Evolutionary conservation across 2,888 invertebrate species (phyloP), one percentile per base, ranked within the genome.

Genomic region (Zaprionus bogoriensis): DNA sequence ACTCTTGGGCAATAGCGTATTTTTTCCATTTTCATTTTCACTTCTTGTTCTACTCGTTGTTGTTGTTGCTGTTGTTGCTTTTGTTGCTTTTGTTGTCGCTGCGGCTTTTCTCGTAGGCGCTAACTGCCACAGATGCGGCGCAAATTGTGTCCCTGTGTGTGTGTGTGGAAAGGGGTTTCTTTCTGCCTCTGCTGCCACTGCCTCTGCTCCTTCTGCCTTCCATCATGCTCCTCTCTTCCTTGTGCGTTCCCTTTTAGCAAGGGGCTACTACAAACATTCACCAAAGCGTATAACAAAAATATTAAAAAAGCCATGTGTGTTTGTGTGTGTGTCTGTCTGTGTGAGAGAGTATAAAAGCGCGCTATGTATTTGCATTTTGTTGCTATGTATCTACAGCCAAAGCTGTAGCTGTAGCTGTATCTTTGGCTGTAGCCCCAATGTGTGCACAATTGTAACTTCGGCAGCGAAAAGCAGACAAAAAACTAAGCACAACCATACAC

Each of bases 81-180:
- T 23, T 27, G 27, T 27, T 27, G 27, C n/a, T 10, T 7, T 10
- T 27, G 27, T 1, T 5, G 32, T 14, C 7, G 32, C 32, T 14
- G 32, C 32, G 32, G 32, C 44, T 51, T 25, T 38, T 57, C 36
- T 71, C 38, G 61, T 71, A 70, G 71, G 70, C 71, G 55, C 74
- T 61, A 55, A 61, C 62, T 65, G 60, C 64, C 50, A 41, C 55
- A 69, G 64, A 57, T 63, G 68, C 59, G 48, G 9, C 41, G 63
- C 58, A 58, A 64, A 64, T 55, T 45, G 36, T 60, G 48, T 58
- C 57, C 48, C 59, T 58, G 23, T 59, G n/a, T 64, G n/a, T 38
- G 9, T 19, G 6, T 41, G 36, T 22, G 30, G 30, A 68, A 68
- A 57, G 64, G 51, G 44, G 41, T 51, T 51, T 47, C 42, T 41